A percentile compares a stretch with the other conserved stretches of the same genome.
Conservation (phyloP, 1,140 invertebrate genomes). For the Ips nitidus region DNA sequence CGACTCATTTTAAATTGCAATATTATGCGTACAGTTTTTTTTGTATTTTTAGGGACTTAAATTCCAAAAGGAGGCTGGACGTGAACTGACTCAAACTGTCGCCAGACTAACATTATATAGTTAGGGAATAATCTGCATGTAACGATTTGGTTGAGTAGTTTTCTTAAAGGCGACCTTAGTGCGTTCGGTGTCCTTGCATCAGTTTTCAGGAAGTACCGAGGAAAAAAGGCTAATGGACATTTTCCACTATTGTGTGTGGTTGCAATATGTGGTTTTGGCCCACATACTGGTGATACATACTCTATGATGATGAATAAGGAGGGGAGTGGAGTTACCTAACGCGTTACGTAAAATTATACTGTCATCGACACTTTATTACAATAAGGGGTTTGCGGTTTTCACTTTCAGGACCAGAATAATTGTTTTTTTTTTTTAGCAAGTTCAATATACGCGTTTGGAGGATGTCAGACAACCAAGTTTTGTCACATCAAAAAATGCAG, state of each 20-base stretch:
- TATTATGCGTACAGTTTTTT: conserved; percentile 7
- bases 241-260: conserved; percentile 26
- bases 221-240: conserved; percentile 31
- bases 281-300: not conserved
- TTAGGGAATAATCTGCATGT: conserved; percentile 34
- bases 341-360: no score
- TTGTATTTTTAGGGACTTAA: conserved; percentile 20
- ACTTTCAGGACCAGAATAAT: no score
- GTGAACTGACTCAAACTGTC: conserved; percentile 23
- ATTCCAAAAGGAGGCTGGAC: conserved; percentile 10
- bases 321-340: no score
- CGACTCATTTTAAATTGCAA: conserved; percentile 22
- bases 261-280: not conserved
- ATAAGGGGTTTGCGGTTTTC: no score
- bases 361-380: no score
- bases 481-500: not conserved
- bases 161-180: conserved; percentile 24
- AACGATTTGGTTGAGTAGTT: conserved; percentile 35
- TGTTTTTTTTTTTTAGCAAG: no score
- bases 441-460: no score
- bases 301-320: not conserved
- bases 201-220: conserved; percentile 31
- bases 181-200: conserved; percentile 16
- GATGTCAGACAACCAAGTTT: no score
- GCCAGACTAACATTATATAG: conserved; percentile 27